Evolutionary conservation across 2,888 invertebrate genomes (phyloP).

Genomic region (Cryptocheilus praepositus): DNA sequence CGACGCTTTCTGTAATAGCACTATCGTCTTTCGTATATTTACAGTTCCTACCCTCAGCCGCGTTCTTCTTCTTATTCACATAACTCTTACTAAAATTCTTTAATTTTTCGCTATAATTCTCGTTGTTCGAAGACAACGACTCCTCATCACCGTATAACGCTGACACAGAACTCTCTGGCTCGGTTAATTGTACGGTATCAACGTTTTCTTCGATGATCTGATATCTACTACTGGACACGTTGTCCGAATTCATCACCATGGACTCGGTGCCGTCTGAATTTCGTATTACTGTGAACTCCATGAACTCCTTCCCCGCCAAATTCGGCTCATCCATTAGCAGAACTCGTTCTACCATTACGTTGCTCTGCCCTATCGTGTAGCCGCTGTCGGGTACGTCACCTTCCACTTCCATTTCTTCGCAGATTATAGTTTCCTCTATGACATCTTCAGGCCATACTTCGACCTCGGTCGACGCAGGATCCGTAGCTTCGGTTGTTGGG

Average conservation of each 20-base stretch:
- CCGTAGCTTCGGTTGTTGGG: slow-evolving; percentile 40
- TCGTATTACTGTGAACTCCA: slow-evolving; percentile 66
- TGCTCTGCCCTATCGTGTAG: slow-evolving; percentile 51
- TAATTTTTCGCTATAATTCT: slow-evolving; percentile 26
- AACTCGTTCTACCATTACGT: slow-evolving; percentile 61
- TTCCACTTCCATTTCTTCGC: slow-evolving; percentile 72
- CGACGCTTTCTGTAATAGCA: not conserved
- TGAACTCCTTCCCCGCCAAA: slow-evolving; percentile 54
- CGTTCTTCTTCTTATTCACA: slow-evolving; percentile 20
- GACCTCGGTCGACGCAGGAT: slow-evolving; percentile 34
- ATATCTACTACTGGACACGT: slow-evolving; percentile 25
- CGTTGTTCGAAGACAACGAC: slow-evolving; percentile 32
- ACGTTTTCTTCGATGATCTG: slow-evolving; percentile 47
- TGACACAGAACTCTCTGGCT: slow-evolving; percentile 41
- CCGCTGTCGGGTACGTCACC: slow-evolving; percentile 37
- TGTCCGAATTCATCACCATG: slow-evolving; percentile 53
- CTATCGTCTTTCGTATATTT: slow-evolving; percentile 18
- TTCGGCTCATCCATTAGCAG: slow-evolving; percentile 56
- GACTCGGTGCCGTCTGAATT: slow-evolving; percentile 61
- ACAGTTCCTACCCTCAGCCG: slow-evolving; percentile 11
- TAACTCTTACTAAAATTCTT: slow-evolving; percentile 29
- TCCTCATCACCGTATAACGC: slow-evolving; percentile 13
- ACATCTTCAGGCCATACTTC: slow-evolving; percentile 68
- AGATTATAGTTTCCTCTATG: slow-evolving; percentile 73
- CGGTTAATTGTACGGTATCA: slow-evolving; percentile 42